Percentiles rank a stretch among this genome's conserved stretches.
Evolutionary conservation across 2,113 vertebrate genomes (phyloP).

Genomic region (Xiphophorus hellerii): DNA sequence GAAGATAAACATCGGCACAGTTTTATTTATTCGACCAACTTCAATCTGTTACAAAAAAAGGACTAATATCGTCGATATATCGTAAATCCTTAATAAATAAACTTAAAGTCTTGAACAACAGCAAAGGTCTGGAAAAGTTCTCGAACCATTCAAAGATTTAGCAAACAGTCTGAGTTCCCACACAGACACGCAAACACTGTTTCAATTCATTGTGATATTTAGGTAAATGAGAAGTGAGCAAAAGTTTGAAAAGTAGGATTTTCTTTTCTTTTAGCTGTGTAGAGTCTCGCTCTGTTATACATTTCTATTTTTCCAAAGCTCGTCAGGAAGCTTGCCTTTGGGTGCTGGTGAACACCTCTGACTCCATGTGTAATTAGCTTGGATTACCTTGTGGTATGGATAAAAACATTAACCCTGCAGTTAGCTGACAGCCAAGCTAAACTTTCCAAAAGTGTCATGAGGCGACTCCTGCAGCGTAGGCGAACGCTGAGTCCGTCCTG

Average conservation of each 20-base stretch:
- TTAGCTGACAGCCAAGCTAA: background rate
- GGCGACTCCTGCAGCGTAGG: background rate
- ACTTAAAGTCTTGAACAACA: no score
- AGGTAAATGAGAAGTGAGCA: background rate
- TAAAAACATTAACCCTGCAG: background rate
- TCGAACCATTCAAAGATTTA: no score
- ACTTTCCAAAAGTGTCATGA: background rate
- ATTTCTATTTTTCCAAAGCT: background rate
- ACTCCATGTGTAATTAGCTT: background rate
- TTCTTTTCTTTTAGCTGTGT: background rate
- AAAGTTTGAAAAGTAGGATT: background rate
- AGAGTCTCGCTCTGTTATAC: background rate
- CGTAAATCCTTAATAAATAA: no score
- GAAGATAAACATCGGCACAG: no score
- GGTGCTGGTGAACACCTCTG: no score
- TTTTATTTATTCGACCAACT: no score
- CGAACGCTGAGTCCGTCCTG: background rate
- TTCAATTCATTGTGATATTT: background rate
- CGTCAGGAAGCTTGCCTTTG: no score
- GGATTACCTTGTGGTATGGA: background rate
- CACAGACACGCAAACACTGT: background rate
- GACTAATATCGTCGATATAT: no score
- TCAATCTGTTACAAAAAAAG: no score
- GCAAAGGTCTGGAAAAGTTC: no score
- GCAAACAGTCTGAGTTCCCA: background rate